A percentile compares a stretch with the other conserved stretches of the same genome.
Evolutionary conservation across 2,888 invertebrate genomes (phyloP).

Genomic region (Nineta flava): DNA sequence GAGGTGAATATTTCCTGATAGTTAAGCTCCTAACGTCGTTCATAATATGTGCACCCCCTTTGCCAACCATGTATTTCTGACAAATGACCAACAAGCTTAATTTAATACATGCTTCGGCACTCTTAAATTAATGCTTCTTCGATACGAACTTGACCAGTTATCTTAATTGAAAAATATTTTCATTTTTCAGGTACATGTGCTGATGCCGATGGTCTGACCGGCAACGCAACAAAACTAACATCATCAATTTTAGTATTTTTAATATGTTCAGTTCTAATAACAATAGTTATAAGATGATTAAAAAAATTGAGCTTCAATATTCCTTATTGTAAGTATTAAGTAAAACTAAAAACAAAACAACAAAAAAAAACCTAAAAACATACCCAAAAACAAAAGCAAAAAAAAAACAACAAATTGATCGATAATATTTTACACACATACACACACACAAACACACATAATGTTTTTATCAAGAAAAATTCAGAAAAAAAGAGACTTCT

Average conservation of each 20-base stretch:
- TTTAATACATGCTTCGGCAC: too few relatives aligned
- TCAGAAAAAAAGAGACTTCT: slow-evolving; percentile 1
- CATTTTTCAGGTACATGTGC: slow-evolving; percentile 19
- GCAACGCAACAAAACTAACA: slow-evolving; percentile 15
- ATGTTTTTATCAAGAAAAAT: slow-evolving; percentile 1
- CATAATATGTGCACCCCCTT: too few relatives aligned
- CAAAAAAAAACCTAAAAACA: slow-evolving; percentile 1
- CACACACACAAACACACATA: not conserved
- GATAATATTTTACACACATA: not conserved
- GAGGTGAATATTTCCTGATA: too few relatives aligned
- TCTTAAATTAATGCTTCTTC: too few relatives aligned
- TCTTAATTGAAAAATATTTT: slow-evolving; percentile 5
- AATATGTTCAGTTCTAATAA: slow-evolving; percentile 14
- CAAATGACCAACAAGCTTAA: too few relatives aligned
- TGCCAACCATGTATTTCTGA: too few relatives aligned
- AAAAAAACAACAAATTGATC: not conserved
- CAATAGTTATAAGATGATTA: slow-evolving; percentile 22
- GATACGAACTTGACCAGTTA: too few relatives aligned
- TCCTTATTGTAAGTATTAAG: slow-evolving; percentile 7
- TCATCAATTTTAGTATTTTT: slow-evolving; percentile 18
- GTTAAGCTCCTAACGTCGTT: too few relatives aligned
- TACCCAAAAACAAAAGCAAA: not conserved
- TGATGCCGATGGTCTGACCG: slow-evolving; percentile 15
- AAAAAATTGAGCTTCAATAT: slow-evolving; percentile 13
- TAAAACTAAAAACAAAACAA: not conserved